Base-by-base conservation (phyloP, 2,888 invertebrate species). In the Hoplodrina ambigua region DNA sequence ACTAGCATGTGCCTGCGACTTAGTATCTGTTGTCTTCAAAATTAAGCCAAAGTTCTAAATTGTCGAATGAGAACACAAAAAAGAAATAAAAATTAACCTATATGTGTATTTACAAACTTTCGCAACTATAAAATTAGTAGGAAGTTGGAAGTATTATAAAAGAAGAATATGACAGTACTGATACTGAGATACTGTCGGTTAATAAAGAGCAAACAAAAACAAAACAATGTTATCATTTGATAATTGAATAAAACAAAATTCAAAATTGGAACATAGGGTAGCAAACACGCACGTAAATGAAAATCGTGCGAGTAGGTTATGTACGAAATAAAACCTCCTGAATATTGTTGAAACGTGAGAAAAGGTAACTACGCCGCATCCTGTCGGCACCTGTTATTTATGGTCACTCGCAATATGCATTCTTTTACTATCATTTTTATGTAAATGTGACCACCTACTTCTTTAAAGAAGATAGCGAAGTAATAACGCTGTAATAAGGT, bases 321-420 rank as follows among this genome's bases (percentile, higher is more conserved):
- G 37, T 59, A 67, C 68, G 54, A 61, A 69, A 76, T 75, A 79
- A 74, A 74, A 75, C 69, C 67, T 68, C 55, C 72, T 80, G 70
- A 75, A 76, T 80, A 77, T 83, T 78, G 79, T 66, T 67, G 60
- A 64, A 75, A 81, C 74, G 75, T 79, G 78, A 75, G 74, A 76
- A 83, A 72, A 69, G 68, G 76, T 72, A 78, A 80, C 70, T 74
- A 78, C 71, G 69, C 54, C 75, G 72, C 72, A 72, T 76, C 78
- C 82, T 74, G 80, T 85, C 80, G 80, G 68, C 83, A 84, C 81
- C 79, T 82, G 85, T 81, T 86, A 83, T 88, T 85, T 85, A 86
- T 84, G 71, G 76, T 76, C 78, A 71, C 72, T 70, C 66, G 82
- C 71, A 80, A 81, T 81, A 76, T 83, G 78, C 74, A 84, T 78